Evolutionary conservation across 2,888 invertebrate species (phyloP).

Genomic region (Colletes collaris): DNA sequence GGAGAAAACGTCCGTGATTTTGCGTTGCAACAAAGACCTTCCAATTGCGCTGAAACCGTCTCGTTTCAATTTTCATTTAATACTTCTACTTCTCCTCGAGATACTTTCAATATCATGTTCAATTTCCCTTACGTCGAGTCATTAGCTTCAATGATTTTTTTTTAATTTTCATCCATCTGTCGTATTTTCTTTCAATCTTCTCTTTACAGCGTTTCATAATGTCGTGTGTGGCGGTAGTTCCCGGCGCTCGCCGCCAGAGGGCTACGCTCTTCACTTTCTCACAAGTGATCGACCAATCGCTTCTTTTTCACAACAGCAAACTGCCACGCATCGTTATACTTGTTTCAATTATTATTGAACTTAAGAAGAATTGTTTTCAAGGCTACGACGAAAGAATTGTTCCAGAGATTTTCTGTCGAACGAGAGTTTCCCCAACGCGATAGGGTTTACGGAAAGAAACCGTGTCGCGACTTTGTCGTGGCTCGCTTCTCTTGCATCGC

Average conservation of each 20-base stretch:
- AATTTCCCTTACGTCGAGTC: too few relatives aligned
- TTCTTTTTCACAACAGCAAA: too few relatives aligned
- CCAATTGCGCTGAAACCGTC: not conserved
- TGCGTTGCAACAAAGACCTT: constrained; percentile 3
- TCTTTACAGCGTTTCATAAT: too few relatives aligned
- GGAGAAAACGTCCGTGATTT: constrained; percentile 9
- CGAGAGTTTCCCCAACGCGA: not conserved
- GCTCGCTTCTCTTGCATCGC: not conserved
- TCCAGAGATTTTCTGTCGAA: not conserved
- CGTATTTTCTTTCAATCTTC: too few relatives aligned
- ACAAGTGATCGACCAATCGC: too few relatives aligned
- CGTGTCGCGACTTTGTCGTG: constrained; percentile 2
- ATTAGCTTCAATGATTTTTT: not conserved
- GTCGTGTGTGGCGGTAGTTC: too few relatives aligned
- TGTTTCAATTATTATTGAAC: too few relatives aligned
- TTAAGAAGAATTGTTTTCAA: too few relatives aligned
- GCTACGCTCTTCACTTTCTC: too few relatives aligned
- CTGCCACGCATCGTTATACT: too few relatives aligned
- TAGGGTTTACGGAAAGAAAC: constrained; percentile 6
- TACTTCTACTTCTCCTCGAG: not conserved
- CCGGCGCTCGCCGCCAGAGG: too few relatives aligned
- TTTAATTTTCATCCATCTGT: not conserved
- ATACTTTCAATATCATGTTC: not conserved
- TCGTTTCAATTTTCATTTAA: not conserved
- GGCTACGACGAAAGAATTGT: not conserved